Evolutionary conservation across 1,140 invertebrate genomes (phyloP), one percentile per base, ranked within the genome.

Genomic region (Zaprionus davidi): DNA sequence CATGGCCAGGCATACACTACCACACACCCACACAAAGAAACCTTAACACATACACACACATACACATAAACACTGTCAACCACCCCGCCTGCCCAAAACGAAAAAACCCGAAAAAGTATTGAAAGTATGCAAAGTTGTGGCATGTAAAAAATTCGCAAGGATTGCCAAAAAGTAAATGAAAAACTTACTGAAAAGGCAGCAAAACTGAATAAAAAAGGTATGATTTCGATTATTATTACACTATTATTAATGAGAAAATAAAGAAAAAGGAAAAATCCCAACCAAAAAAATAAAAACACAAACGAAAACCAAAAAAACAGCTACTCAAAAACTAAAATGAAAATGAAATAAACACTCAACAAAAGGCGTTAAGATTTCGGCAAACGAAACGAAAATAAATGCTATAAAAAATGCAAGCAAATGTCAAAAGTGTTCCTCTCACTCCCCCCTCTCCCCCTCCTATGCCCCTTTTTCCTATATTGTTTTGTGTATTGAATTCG

Each of bases 181-280:
- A 71, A 58, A 44, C 57, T 31, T 20, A 62, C 15, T 63, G 12
- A 46, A 69, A 67, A 70, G 55, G 67, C 75, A 81, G 73, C 71
- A 69, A 77, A 78, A 76, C 69, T 68, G 67, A 70, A 76, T 71
- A 2, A 81, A 76, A 76, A 88, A 79, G 78, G 78, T 88, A 90
- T 88, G 85, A 90, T 90, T 85, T 90, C 65, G 62, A 85, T 77
- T 81, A 90, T 80, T 81, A 82, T 84, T 84, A 90, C 49, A 79
- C 73, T 74, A 90, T 81, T 79, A 82, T 78, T 75, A 82, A 82
- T 72, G 72, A 72, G 69, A 13, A 62, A 64, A 55, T 3, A 3
- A 38, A 17, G 22, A 17, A 53, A 65, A 31, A 7, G 41, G 41
- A 46, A 46, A 46, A 46, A 17, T 41, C 41, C 41, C n/a, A 31